These are phyloP conservation scores for Dermochelys coriacea DNA, from an alignment of 2,797 vertebrate species.

Conservation along the genomic window DNA sequence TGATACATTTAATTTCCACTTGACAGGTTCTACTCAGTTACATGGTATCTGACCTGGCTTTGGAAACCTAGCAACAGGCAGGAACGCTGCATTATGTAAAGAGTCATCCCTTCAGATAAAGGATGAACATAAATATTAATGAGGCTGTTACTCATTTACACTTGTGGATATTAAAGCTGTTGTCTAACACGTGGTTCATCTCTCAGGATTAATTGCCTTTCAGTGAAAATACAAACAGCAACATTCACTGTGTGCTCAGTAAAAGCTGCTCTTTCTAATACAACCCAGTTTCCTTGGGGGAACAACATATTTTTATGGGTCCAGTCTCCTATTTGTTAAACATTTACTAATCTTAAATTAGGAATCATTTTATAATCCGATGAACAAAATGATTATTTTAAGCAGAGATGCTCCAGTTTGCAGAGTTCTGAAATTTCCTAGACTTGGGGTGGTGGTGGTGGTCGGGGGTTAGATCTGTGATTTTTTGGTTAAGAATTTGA, in stretches of 20 bases:
- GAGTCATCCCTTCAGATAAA: background rate
- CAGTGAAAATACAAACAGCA: background rate
- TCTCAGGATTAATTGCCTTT: background rate
- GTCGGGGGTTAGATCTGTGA: background rate
- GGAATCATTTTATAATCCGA: slow-evolving; percentile 1
- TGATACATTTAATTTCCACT: slow-evolving; percentile 71
- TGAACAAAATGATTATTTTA: background rate
- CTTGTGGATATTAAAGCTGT: slow-evolving; percentile 34
- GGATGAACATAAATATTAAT: slow-evolving; percentile 52
- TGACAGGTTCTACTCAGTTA: slow-evolving; percentile 54
- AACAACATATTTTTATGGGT: background rate
- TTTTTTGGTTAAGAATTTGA: background rate
- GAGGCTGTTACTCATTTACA: slow-evolving; percentile 69
- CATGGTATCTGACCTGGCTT: slow-evolving; percentile 61
- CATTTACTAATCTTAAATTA: slow-evolving; percentile 3
- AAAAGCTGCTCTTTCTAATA: slow-evolving; percentile 5
- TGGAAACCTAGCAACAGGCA: slow-evolving; percentile 77
- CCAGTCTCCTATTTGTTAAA: slow-evolving; percentile 1
- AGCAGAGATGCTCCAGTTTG: background rate
- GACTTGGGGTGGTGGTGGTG: background rate
- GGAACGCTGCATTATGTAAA: slow-evolving; percentile 50
- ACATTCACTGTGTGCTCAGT: background rate
- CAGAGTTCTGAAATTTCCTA: background rate
- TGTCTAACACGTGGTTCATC: background rate
- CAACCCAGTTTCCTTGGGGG: background rate